These are phyloP conservation scores for Bugula neritina DNA, from an alignment of 2,888 invertebrate species.

Conservation along the genomic window DNA sequence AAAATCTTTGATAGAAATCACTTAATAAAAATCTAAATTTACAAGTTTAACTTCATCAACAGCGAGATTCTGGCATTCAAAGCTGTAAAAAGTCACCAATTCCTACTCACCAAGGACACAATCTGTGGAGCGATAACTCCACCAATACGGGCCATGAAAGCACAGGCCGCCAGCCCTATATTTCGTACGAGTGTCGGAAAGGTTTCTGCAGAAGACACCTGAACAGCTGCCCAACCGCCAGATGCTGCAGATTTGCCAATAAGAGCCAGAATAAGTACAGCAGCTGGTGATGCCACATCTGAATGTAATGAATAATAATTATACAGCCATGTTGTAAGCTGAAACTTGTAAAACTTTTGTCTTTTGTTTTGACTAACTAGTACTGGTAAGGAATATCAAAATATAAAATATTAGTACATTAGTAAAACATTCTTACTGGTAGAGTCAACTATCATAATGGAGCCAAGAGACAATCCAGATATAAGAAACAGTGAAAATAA, in stretches of 20 bases:
- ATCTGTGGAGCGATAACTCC: conserved; percentile 47
- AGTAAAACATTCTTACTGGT: conserved; percentile 36
- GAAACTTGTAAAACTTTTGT: no score
- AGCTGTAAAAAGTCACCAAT: no score
- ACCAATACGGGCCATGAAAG: conserved; percentile 45
- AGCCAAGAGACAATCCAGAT: conserved; percentile 41
- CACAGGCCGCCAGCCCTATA: conserved; percentile 45
- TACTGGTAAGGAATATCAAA: no score
- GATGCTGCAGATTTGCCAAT: conserved; percentile 46
- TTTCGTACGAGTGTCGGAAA: conserved; percentile 50
- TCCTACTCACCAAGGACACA: conserved; percentile 40
- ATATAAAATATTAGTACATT: no score
- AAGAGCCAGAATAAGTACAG: conserved; percentile 36
- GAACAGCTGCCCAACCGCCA: conserved; percentile 47
- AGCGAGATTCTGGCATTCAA: no score
- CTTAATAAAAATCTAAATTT: no score
- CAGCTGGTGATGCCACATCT: background rate
- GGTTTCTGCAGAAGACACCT: conserved; percentile 47
- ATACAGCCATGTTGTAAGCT: no score
- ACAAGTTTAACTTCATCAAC: no score
- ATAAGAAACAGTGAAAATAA: conserved; percentile 38
- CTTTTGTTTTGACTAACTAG: no score
- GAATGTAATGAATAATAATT: no score
- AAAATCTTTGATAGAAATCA: no score
- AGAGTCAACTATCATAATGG: conserved; percentile 41